phyloP scores from a whole-genome alignment of 1,140 invertebrate species.

The Psilanteris sp. region DNA sequence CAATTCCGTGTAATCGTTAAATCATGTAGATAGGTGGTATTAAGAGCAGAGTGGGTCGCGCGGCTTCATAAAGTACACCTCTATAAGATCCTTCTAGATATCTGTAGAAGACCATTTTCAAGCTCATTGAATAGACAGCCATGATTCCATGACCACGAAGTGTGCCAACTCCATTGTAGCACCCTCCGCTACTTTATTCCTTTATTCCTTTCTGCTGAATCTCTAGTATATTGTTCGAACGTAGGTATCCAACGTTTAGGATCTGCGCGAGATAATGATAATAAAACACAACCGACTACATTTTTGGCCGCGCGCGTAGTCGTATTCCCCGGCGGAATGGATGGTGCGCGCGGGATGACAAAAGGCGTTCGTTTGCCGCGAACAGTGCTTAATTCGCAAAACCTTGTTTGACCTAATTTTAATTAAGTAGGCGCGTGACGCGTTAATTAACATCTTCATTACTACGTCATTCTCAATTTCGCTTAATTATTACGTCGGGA shows the following conservation, averaged over 20 bases:
- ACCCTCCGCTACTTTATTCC: constrained; percentile 76
- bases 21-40: constrained; percentile 71
- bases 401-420: constrained; percentile 47
- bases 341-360: constrained; percentile 11
- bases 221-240: constrained; percentile 70
- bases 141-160: constrained; percentile 79
- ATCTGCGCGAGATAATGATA: constrained; percentile 66
- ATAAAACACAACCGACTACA: constrained; percentile 58
- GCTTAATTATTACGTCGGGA: constrained; percentile 41
- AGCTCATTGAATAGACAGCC: constrained; percentile 80
- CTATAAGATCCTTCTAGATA: constrained; percentile 73
- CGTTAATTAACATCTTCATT: constrained; percentile 53
- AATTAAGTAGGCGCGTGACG: constrained; percentile 36
- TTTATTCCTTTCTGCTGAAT: constrained; percentile 72
- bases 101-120: constrained; percentile 79
- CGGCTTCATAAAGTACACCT: constrained; percentile 76
- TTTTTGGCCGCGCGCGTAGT: constrained; percentile 46
- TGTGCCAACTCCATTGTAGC: constrained; percentile 80
- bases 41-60: constrained; percentile 71
- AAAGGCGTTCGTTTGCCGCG: constrained; percentile 19
- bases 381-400: constrained; percentile 28
- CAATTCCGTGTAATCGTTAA: constrained; percentile 64
- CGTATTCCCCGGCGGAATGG: neutral
- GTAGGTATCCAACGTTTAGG: constrained; percentile 65
- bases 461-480: constrained; percentile 43